Conservation (phyloP, 2,888 invertebrate genomes). For the Napeogenes inachia region DNA sequence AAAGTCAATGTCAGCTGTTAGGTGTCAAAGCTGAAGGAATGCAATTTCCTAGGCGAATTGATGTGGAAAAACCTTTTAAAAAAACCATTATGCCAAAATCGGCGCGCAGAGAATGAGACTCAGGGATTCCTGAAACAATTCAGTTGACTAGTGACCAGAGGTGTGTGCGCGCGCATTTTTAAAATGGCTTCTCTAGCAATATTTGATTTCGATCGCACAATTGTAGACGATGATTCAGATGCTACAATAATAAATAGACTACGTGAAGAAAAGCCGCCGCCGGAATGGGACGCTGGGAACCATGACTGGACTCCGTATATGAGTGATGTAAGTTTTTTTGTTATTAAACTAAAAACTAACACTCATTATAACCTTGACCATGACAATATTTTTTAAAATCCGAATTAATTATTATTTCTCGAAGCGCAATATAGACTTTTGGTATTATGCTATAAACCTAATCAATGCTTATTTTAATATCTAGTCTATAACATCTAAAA, state of each 20-base stretch:
- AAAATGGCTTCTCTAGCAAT: slow-evolving; percentile 60
- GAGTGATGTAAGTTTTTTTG: slow-evolving; percentile 62
- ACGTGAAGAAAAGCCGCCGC: slow-evolving; percentile 60
- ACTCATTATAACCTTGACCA: no score
- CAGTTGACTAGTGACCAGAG: slow-evolving; percentile 25
- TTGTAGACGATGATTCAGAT: slow-evolving; percentile 67
- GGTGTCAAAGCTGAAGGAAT: slow-evolving; percentile 8
- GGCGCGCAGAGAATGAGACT: slow-evolving; percentile 17
- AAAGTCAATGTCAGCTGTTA: slow-evolving; percentile 8
- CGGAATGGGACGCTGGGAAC: slow-evolving; percentile 59
- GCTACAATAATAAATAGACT: slow-evolving; percentile 64
- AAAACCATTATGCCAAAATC: slow-evolving; percentile 33
- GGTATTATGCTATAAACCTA: no score
- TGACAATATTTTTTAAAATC: no score
- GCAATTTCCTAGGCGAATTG: not conserved
- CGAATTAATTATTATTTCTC: no score
- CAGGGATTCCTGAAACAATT: slow-evolving; percentile 30
- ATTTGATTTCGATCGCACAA: slow-evolving; percentile 70
- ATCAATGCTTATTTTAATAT: no score
- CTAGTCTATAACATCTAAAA: no score
- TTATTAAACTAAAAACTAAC: no score
- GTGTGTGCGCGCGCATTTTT: slow-evolving; percentile 41
- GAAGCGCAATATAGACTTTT: no score
- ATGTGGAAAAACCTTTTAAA: slow-evolving; percentile 32
- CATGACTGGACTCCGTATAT: slow-evolving; percentile 72